phyloP scores from a whole-genome alignment of 1,140 invertebrate genomes.

The Drosophila takahashii region DNA sequence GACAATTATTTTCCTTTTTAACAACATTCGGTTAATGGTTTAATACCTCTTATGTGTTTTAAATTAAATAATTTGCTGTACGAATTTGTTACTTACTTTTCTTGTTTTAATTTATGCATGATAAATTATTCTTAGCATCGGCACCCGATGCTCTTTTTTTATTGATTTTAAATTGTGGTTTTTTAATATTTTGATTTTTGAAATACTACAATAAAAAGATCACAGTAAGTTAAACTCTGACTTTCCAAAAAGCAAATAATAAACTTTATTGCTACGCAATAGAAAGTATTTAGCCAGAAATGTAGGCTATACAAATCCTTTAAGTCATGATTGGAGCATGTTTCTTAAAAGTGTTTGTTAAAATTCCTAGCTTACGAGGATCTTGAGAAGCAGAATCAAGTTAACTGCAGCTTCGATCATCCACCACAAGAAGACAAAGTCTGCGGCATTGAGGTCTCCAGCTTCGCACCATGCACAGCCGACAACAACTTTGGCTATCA shows the following conservation, averaged over 20 bases:
- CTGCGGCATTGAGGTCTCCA: conserved; percentile 62
- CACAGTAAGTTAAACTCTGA: conserved; percentile 62
- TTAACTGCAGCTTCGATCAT: conserved; percentile 77
- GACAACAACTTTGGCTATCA: conserved; percentile 92
- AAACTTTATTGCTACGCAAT: conserved; percentile 4
- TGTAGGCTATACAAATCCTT: background rate
- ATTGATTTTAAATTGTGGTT: conserved; percentile 6
- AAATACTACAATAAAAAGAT: conserved; percentile 38
- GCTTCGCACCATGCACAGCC: conserved; percentile 85
- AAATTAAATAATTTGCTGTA: too few relatives aligned
- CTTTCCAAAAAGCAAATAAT: background rate
- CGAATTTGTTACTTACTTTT: too few relatives aligned
- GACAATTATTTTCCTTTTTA: too few relatives aligned
- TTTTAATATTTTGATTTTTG: conserved; percentile 57
- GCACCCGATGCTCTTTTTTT: background rate
- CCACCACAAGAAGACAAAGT: conserved; percentile 69
- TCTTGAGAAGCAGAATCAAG: conserved; percentile 75
- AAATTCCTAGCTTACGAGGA: conserved; percentile 68
- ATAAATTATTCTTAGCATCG: background rate
- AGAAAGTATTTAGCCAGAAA: background rate
- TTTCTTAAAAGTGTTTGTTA: conserved; percentile 1
- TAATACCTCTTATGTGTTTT: too few relatives aligned
- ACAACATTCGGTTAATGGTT: too few relatives aligned
- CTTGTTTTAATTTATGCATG: background rate
- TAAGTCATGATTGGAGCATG: background rate